Conservation (phyloP, 37 sponge, comb jelly and placozoan species). For the Cladorhizidae sp. region DNA sequence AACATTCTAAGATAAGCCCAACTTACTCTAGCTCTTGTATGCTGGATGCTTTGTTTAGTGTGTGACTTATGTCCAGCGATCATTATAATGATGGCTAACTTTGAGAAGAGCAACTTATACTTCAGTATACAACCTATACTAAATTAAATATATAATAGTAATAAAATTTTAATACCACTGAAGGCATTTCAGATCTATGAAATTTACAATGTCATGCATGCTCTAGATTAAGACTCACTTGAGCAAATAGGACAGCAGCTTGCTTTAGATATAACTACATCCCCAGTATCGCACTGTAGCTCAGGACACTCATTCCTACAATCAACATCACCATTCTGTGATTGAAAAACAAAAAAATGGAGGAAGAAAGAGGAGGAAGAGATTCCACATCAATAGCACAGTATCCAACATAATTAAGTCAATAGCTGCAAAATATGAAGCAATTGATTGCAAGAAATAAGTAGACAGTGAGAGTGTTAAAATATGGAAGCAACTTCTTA, state of each 20-base stretch:
- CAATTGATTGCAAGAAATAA: neutral
- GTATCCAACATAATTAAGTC: too few species aligned
- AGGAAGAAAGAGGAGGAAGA: neutral
- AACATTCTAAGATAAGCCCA: too few species aligned
- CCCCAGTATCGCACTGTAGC: slow-evolving; percentile 10
- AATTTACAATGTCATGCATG: neutral
- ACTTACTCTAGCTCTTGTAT: too few species aligned
- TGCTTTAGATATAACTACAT: slow-evolving; percentile 5
- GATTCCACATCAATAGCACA: neutral
- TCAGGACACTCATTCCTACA: slow-evolving; percentile 40
- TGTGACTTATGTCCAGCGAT: too few species aligned
- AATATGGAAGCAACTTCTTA: neutral
- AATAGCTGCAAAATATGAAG: neutral
- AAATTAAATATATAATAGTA: too few species aligned
- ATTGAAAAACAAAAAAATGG: neutral
- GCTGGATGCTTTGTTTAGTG: too few species aligned
- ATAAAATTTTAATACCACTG: too few species aligned
- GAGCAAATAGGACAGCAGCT: slow-evolving; percentile 45
- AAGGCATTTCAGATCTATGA: too few species aligned
- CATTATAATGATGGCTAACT: too few species aligned
- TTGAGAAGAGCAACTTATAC: too few species aligned
- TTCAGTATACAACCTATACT: too few species aligned
- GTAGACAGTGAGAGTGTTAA: too few species aligned
- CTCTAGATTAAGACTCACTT: slow-evolving; percentile 11
- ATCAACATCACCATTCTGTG: slow-evolving; percentile 28